A percentile compares a stretch with the other conserved stretches of the same genome.
phyloP scores from a whole-genome alignment of 2,113 vertebrate species.

The Oriolus oriolus region DNA sequence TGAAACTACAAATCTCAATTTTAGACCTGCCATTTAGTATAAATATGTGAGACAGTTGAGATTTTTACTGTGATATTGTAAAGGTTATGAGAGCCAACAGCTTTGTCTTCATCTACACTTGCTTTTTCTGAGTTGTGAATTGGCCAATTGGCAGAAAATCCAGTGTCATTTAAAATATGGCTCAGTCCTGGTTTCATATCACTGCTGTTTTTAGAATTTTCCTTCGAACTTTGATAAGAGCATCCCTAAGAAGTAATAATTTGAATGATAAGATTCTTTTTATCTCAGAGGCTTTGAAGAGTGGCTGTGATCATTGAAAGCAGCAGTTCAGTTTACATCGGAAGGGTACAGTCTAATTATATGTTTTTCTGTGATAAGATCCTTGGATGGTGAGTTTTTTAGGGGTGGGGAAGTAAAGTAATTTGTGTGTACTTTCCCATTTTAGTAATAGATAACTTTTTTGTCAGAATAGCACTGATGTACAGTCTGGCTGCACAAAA shows the following conservation, averaged over 20 bases:
- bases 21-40: slow-evolving; percentile 58
- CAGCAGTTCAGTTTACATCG: slow-evolving; percentile 46
- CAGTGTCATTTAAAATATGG: slow-evolving; percentile 47
- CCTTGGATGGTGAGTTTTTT: not conserved
- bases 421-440: not conserved
- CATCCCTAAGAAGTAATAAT: slow-evolving; percentile 68
- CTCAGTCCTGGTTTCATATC: slow-evolving; percentile 42
- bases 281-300: slow-evolving; percentile 63
- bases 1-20: slow-evolving; percentile 60
- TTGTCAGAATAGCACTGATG: not conserved
- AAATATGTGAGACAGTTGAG: slow-evolving; percentile 60
- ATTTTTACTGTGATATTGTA: slow-evolving; percentile 46
- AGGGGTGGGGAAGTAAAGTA: not conserved
- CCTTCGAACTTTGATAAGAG: slow-evolving; percentile 62
- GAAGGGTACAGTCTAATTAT: slow-evolving; percentile 61
- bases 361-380: not conserved
- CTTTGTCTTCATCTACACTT: slow-evolving; percentile 52
- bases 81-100: slow-evolving; percentile 31
- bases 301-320: slow-evolving; percentile 61
- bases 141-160: slow-evolving; percentile 49
- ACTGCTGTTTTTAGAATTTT: slow-evolving; percentile 59
- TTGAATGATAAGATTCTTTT: slow-evolving; percentile 53
- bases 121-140: slow-evolving; percentile 39
- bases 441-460: not conserved
- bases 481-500: slow-evolving; percentile 51